Evolutionary conservation across 37 sponge, comb jelly and placozoan species (phyloP), one percentile per base, ranked within the genome.

Genomic region (Chondrilla cf. caribensis): DNA sequence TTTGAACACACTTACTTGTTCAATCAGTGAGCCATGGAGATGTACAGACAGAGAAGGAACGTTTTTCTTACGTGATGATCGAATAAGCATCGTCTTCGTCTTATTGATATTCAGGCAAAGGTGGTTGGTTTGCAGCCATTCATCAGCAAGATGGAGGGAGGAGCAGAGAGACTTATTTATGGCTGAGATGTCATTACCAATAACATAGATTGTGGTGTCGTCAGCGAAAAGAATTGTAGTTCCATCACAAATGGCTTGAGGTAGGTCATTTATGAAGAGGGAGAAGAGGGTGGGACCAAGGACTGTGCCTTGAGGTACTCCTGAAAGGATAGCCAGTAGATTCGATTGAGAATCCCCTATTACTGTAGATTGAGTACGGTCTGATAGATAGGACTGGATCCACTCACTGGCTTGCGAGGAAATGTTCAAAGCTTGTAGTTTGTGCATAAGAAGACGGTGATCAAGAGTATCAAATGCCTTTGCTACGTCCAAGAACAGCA

Each of bases 61-160:
- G 6, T n/a, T 6, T 62, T 6, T n/a, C 6, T 6, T 62, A 7
- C 71, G 5, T 6, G 39, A 5, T 19, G 71, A 37, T 35, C 18
- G 71, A 37, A 70, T 70, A 29, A 78, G 55, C 79, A 31, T 66
- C 18, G 33, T 0, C 24, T 78, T 58, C 17, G 59, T 78, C 33
- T 78, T 78, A 8, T 7, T 11, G 51, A 44, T 41, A 57, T 58
- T 58, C 7, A 58, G 58, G 3, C 6, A 11, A 3, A 78, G 59
- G 51, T 57, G 33, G 32, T 70, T 70, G 39, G 5, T 18, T 9
- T 5, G 4, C 71, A 70, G 5, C 71, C 71, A 70, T 8, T 35
- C 14, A 18, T 37, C 18, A 7, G 39, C 71, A 70, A 38, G 37
- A 19, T 32, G 39, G 8, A 70, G 37, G 8, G 19, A 38, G 39